phyloP scores from a whole-genome alignment of 2,797 vertebrate species.

The Falco naumanni region DNA sequence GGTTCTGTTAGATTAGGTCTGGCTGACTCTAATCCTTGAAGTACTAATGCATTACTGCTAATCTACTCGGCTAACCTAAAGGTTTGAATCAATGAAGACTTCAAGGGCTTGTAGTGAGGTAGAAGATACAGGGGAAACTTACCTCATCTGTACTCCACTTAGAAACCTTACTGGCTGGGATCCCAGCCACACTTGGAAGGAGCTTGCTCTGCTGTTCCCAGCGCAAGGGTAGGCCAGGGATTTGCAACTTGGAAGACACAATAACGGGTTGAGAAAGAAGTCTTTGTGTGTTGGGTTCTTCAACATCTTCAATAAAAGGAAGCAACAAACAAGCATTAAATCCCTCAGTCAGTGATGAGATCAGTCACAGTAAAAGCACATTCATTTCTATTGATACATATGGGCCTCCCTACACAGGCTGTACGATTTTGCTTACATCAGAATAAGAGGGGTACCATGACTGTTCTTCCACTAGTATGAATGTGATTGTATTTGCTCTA shows the following conservation, averaged over 20 bases:
- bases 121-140: background rate
- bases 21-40: background rate
- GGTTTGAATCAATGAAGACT: background rate
- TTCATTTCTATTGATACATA: background rate
- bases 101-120: background rate
- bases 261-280: slow-evolving; percentile 82
- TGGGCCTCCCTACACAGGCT: background rate
- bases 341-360: background rate
- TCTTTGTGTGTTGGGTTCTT: slow-evolving; percentile 75
- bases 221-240: slow-evolving; percentile 81
- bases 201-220: slow-evolving; percentile 90
- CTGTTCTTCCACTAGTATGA: background rate
- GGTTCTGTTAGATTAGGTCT: background rate
- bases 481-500: background rate
- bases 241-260: slow-evolving; percentile 80
- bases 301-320: slow-evolving; percentile 65
- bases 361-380: background rate
- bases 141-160: slow-evolving; percentile 88
- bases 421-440: background rate
- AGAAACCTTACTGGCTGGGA: slow-evolving; percentile 87
- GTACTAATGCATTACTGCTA: background rate
- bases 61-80: background rate
- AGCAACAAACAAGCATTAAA: background rate
- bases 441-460: background rate
- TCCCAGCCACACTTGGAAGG: slow-evolving; percentile 85